Percentiles rank a stretch among this genome's conserved stretches.
Conservation (phyloP, 2,113 vertebrate genomes). For the Oryzias melastigma region DNA sequence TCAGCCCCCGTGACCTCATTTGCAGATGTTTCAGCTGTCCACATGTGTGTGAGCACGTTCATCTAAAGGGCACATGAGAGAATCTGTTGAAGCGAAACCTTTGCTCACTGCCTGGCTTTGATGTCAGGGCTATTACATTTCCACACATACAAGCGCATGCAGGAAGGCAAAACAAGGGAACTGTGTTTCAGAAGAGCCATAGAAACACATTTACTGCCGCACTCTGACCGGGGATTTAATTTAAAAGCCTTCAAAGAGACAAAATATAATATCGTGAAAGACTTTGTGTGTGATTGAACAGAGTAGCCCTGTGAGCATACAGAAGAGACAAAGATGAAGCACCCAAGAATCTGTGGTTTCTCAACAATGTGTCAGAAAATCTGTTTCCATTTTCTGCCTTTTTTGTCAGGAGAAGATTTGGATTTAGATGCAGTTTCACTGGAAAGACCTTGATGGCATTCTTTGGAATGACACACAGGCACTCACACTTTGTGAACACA, state of each 20-base stretch:
- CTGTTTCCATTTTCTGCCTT: no score
- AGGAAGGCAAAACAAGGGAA: conserved; percentile 17
- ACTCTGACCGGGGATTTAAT: conserved; percentile 44
- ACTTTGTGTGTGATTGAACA: conserved; percentile 22
- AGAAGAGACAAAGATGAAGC: conserved; percentile 6
- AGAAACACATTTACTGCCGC: conserved; percentile 51
- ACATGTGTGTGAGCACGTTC: conserved; percentile 25
- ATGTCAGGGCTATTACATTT: conserved; percentile 42
- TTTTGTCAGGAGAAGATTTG: no score
- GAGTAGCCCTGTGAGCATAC: conserved; percentile 4
- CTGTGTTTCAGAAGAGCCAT: conserved; percentile 47
- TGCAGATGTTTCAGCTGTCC: conserved; percentile 40
- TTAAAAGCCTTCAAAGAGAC: conserved; percentile 46
- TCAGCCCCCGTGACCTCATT: conserved; percentile 45
- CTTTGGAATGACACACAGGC: conserved; percentile 33
- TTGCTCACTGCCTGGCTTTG: conserved; percentile 30
- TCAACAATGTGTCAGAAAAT: no score
- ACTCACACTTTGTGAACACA: conserved; percentile 17
- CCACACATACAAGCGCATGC: conserved; percentile 5
- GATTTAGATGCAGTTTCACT: conserved; percentile 6
- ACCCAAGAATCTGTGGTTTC: conserved; percentile 11
- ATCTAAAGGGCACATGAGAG: conserved; percentile 23
- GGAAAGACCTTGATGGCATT: conserved; percentile 22
- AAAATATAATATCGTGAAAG: conserved; percentile 25
- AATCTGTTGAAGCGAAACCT: conserved; percentile 33